phyloP scores from a whole-genome alignment of 1,140 invertebrate species.

The Doryteuthis pealeii region DNA sequence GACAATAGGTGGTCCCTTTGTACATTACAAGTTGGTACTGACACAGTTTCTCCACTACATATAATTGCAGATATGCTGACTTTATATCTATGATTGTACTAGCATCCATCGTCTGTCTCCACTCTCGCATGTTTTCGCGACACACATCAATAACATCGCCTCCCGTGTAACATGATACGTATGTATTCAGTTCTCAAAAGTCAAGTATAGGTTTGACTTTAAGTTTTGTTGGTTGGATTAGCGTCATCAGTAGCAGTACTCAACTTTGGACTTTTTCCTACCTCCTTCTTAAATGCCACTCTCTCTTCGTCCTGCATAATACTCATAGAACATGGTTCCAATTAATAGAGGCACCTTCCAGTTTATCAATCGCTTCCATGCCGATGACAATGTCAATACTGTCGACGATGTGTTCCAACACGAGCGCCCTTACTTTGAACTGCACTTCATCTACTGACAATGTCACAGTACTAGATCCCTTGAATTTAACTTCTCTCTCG shows the following conservation, averaged over 20 bases:
- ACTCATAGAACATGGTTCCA: too few species aligned
- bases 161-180: not conserved
- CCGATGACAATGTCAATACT: too few species aligned
- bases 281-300: not conserved
- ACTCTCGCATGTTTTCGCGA: not conserved
- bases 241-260: not conserved
- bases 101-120: not conserved
- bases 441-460: too few species aligned
- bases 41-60: not conserved
- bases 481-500: too few species aligned
- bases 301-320: not conserved
- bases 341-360: too few species aligned
- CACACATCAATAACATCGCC: not conserved
- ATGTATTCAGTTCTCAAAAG: not conserved
- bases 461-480: too few species aligned
- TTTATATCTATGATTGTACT: not conserved
- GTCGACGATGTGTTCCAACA: too few species aligned
- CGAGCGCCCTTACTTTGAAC: too few species aligned
- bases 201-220: not conserved
- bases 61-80: not conserved
- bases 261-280: not conserved
- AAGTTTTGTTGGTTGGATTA: not conserved
- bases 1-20: not conserved
- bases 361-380: too few species aligned
- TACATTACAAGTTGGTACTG: not conserved